A percentile compares a stretch with the other conserved stretches of the same genome.
These are phyloP conservation scores for Pollenia labialis DNA, from an alignment of 2,888 invertebrate genomes.

Conservation along the genomic window DNA sequence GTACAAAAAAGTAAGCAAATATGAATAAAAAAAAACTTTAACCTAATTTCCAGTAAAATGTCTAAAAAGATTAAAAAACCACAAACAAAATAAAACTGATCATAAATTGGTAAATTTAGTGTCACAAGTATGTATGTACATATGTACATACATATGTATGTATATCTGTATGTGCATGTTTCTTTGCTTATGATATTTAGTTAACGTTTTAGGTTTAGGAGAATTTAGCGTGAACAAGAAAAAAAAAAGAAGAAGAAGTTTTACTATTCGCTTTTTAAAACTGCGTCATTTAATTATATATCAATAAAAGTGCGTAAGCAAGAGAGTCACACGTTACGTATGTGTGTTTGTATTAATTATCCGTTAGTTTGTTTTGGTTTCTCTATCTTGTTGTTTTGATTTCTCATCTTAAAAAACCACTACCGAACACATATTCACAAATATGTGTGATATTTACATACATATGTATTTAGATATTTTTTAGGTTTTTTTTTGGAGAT, in stretches of 20 bases:
- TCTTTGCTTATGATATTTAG: too few relatives aligned
- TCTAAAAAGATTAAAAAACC: too few relatives aligned
- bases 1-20: too few relatives aligned
- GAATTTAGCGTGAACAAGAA: background rate
- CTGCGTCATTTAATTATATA: slow-evolving; percentile 18
- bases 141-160: too few relatives aligned
- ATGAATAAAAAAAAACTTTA: too few relatives aligned
- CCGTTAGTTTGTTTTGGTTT: slow-evolving; percentile 32
- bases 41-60: too few relatives aligned
- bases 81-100: too few relatives aligned
- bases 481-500: background rate
- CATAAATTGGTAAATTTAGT: too few relatives aligned
- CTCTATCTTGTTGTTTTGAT: background rate
- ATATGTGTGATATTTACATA: background rate
- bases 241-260: too few relatives aligned
- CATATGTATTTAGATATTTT: background rate
- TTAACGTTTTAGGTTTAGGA: too few relatives aligned
- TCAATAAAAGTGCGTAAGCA: slow-evolving; percentile 39
- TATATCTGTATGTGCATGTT: too few relatives aligned
- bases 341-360: slow-evolving; percentile 10
- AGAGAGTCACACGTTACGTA: background rate
- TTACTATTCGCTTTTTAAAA: background rate
- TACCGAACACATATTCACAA: background rate
- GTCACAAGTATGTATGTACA: too few relatives aligned
- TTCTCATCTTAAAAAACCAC: background rate